A percentile compares a stretch with the other conserved stretches of the same genome.
Evolutionary conservation across 2,113 vertebrate genomes (phyloP).

Genomic region (Ceratotherium simum): DNA sequence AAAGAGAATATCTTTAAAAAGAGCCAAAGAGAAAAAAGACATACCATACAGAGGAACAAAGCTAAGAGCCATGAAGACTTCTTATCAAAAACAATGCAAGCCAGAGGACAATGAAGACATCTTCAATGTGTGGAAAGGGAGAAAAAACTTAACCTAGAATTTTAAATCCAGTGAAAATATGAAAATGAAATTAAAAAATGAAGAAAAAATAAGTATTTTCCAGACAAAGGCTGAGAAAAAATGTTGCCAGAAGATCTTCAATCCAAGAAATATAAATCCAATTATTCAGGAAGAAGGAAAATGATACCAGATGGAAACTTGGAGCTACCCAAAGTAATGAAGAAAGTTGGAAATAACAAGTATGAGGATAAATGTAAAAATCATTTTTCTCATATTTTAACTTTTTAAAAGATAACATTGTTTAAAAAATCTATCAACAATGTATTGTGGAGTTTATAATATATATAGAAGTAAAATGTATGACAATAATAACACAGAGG

Average conservation of each 20-base stretch:
- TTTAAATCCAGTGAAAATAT: not conserved
- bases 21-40: not conserved
- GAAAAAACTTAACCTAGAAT: not conserved
- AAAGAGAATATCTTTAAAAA: not conserved
- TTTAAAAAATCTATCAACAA: not conserved
- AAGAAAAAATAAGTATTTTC: not conserved
- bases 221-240: not conserved
- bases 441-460: not conserved
- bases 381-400: conserved; percentile 6
- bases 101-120: not conserved
- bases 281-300: conserved; percentile 21
- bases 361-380: conserved; percentile 11
- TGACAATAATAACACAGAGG: not conserved
- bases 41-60: not conserved
- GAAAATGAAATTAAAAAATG: not conserved
- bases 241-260: not conserved
- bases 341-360: not conserved
- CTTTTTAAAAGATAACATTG: not conserved
- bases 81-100: not conserved
- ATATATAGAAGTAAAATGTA: not conserved
- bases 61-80: not conserved
- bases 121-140: too few species aligned
- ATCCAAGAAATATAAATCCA: conserved; percentile 20
- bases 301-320: conserved; percentile 33
- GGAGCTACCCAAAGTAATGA: not conserved